Conservation (phyloP, 1,140 invertebrate species). For the Pomacea maculata region DNA sequence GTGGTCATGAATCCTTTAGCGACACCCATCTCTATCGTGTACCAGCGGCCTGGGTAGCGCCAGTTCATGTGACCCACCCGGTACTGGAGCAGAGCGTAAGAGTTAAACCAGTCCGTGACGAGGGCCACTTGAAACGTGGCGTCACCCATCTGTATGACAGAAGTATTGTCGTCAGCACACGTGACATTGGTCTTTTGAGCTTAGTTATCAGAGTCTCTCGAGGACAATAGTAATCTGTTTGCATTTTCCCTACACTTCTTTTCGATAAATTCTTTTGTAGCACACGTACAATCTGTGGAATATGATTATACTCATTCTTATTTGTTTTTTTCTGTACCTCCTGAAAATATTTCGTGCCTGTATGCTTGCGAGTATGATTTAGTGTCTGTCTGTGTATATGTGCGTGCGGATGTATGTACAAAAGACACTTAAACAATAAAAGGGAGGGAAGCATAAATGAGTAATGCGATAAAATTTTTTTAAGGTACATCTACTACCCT, state of each 20-base stretch:
- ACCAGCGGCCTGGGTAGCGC: constrained; percentile 9
- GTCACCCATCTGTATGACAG: not conserved
- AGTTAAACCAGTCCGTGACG: not conserved
- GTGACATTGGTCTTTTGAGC: no score
- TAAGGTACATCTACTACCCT: no score
- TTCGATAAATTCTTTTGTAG: no score
- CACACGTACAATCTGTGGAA: no score
- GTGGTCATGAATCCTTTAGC: not conserved
- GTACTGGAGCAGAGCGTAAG: constrained; percentile 12
- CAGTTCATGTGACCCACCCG: not conserved
- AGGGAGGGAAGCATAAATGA: no score
- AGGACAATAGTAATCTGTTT: not conserved
- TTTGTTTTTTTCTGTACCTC: no score
- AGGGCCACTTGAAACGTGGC: constrained; percentile 11
- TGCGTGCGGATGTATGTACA: no score
- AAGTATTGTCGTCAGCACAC: not conserved
- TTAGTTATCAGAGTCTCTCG: not conserved
- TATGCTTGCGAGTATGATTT: no score
- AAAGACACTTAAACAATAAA: not conserved
- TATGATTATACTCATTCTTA: no score
- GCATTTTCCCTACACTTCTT: not conserved
- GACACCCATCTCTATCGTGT: constrained; percentile 6
- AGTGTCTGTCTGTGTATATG: no score
- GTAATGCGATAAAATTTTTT: no score
- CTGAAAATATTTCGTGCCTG: no score